Percentiles rank a stretch among this genome's conserved stretches.
phyloP scores from a whole-genome alignment of 2,888 invertebrate species.

The Cosmopolites sordidus region DNA sequence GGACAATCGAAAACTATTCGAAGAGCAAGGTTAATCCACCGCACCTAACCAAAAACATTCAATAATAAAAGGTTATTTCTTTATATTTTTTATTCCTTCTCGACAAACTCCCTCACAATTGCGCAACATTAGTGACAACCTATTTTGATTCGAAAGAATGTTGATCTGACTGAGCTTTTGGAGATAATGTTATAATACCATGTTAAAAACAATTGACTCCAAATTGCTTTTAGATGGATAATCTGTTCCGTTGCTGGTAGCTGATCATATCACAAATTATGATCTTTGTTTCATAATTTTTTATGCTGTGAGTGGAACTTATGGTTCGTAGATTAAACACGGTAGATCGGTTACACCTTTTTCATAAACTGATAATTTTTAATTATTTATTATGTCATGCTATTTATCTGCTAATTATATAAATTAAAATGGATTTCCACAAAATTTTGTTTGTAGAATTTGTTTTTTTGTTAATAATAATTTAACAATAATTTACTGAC shows the following conservation, averaged over 20 bases:
- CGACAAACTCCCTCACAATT: neutral
- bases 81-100: neutral
- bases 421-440: too few species aligned
- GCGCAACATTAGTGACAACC: neutral
- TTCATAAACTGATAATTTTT: too few species aligned
- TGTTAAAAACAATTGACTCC: neutral
- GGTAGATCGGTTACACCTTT: too few species aligned
- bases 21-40: neutral
- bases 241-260: neutral
- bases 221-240: neutral
- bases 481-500: too few species aligned
- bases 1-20: neutral
- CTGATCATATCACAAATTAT: neutral
- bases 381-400: too few species aligned
- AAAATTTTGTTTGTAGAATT: too few species aligned
- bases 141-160: neutral
- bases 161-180: neutral
- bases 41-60: neutral
- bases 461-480: too few species aligned
- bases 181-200: neutral
- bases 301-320: neutral
- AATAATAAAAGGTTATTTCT: conserved; percentile 1
- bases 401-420: too few species aligned
- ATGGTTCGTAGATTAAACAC: too few species aligned
- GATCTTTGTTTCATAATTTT: neutral